Evolutionary conservation across 2,888 invertebrate genomes (phyloP).

Genomic region (Ligdia adustata): DNA sequence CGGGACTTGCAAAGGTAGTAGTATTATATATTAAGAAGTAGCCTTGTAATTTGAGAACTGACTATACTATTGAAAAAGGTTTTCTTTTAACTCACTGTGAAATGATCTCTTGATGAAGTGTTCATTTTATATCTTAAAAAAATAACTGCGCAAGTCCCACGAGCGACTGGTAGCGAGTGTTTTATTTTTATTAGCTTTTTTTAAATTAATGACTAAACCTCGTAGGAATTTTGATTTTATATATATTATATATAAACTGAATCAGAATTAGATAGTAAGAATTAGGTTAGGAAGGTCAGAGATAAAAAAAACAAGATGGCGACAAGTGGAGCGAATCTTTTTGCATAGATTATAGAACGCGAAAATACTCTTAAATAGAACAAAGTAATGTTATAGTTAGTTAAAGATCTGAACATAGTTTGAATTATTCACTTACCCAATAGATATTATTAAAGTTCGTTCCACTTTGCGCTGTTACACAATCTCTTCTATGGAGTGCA

Average conservation of each 20-base stretch:
- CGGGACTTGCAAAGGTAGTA: conserved; percentile 41
- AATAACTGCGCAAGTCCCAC: conserved; percentile 48
- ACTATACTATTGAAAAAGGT: conserved; percentile 26
- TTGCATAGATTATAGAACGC: conserved; percentile 6
- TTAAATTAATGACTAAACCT: conserved; percentile 40
- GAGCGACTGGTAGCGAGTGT: conserved; percentile 62
- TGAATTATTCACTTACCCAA: conserved; percentile 8
- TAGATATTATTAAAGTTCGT: conserved; percentile 23
- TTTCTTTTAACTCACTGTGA: conserved; percentile 35
- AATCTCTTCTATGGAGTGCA: conserved; percentile 40
- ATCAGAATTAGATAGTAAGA: conserved; percentile 34
- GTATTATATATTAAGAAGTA: conserved; percentile 27
- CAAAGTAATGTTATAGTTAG: conserved; percentile 19
- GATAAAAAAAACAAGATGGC: conserved; percentile 31
- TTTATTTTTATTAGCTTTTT: conserved; percentile 70
- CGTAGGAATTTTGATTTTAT: conserved; percentile 34
- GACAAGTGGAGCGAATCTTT: conserved; percentile 27
- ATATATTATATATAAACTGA: conserved; percentile 23
- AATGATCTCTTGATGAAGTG: conserved; percentile 56
- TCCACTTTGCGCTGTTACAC: conserved; percentile 31
- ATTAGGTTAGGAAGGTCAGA: conserved; percentile 34
- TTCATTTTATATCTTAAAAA: conserved; percentile 46
- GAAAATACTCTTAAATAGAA: conserved; percentile 31
- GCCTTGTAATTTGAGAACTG: conserved; percentile 12
- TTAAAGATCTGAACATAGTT: conserved; percentile 27